phyloP scores from a whole-genome alignment of 2,888 invertebrate genomes.

The Galeruca laticollis region DNA sequence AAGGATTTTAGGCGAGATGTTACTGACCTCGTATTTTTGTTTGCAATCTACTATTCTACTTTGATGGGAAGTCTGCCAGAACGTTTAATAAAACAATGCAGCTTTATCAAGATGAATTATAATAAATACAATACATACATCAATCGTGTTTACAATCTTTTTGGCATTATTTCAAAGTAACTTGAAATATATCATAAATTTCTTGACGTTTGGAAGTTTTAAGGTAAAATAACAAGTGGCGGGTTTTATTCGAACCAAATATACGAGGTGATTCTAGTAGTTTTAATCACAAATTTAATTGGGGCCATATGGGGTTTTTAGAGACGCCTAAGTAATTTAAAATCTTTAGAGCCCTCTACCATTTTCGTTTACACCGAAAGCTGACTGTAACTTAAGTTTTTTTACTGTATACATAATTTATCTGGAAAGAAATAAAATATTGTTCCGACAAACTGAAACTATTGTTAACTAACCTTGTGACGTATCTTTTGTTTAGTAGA shows the following conservation, averaged over 20 bases:
- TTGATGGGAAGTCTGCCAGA: not conserved
- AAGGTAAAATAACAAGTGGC: no score
- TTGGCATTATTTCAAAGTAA: not conserved
- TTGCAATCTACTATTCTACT: no score
- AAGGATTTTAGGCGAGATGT: not conserved
- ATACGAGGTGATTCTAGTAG: no score
- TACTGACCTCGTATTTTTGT: slow-evolving; percentile 6
- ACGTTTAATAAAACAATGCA: slow-evolving; percentile 3
- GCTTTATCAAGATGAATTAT: not conserved
- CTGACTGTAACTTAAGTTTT: no score
- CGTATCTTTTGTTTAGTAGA: slow-evolving; percentile 15
- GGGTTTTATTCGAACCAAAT: no score
- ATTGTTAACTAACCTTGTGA: not conserved
- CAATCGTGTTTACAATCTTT: not conserved
- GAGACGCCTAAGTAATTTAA: no score
- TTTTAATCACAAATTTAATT: no score
- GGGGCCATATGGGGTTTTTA: no score
- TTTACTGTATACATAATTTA: not conserved
- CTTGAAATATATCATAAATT: not conserved
- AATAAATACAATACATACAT: slow-evolving; percentile 1
- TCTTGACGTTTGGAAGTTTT: no score
- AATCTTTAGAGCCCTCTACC: no score
- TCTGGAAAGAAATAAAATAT: not conserved
- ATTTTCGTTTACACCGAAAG: no score
- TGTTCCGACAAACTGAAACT: not conserved